Base-by-base conservation (phyloP, 2,797 vertebrate species). In the Lateolabrax maculatus region DNA sequence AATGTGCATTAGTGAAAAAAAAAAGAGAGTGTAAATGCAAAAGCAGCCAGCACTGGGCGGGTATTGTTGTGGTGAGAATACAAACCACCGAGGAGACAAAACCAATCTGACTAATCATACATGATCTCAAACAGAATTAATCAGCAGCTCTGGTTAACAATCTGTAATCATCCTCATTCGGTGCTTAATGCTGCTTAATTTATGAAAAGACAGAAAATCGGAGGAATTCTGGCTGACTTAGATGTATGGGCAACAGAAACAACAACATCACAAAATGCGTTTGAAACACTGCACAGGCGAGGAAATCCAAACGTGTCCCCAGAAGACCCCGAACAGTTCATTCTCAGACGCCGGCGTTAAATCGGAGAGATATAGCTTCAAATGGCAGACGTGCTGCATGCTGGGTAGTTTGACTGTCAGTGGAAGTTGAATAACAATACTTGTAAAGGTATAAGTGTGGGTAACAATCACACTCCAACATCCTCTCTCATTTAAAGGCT, bases 91-190 rank as follows among this genome's bases (percentile, higher is more conserved):
- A 86, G 83, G 87, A 88, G 87, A 88, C 87, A 80, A 79, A 91
- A 88, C 80, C 83, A 87, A 89, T 89, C 87, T 75, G 80, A 91
- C 83, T 86, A 90, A 90, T 92, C 89, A 83, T 82, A 89, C 79
- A 89, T 84, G 83, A 88, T 90, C 89, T 91, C 87, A 89, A 87
- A 86, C 87, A 81, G 87, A 92, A 92, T 91, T 89, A 85, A 91
- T 91, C 87, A 89, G 82, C 91, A 80, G 86, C 84, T 81, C 66
- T 71, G 83, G 55, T 79, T 83, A 83, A 86, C 83, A 77, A 84
- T 85, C 83, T 62, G 77, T 71, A 88, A 89, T 90, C 88, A 83
- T 68, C 63, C 75, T 79, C 85, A 73, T 53, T 85, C 81, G 70
- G 76, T 27, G 53, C 79, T 63, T 84, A 78, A 85, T 70, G 79